phyloP scores from a whole-genome alignment of 2,888 invertebrate species.

The Diloba caeruleocephala region DNA sequence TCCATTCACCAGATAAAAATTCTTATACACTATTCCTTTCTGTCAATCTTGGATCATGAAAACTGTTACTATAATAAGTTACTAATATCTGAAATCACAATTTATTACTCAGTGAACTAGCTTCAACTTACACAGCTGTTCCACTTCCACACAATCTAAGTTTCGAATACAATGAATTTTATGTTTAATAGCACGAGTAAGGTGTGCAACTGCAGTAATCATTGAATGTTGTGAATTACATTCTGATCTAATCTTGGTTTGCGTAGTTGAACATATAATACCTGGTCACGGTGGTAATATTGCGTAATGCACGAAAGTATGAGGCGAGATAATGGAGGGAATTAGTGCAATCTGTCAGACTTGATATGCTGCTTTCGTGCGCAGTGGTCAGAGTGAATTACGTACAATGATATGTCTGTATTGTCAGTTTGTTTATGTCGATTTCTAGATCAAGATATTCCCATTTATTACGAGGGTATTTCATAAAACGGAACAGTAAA shows the following conservation, averaged over 20 bases:
- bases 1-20: constrained; percentile 37
- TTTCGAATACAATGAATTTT: constrained; percentile 46
- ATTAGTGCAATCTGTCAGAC: constrained; percentile 27
- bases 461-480: background rate
- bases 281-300: constrained; percentile 21
- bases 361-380: constrained; percentile 17
- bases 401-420: background rate
- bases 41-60: constrained; percentile 26
- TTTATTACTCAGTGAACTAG: constrained; percentile 30
- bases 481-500: background rate
- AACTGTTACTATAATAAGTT: constrained; percentile 26
- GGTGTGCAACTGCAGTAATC: constrained; percentile 28
- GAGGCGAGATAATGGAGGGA: constrained; percentile 27
- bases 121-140: constrained; percentile 38
- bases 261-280: constrained; percentile 41
- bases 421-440: constrained; percentile 15
- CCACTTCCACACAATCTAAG: constrained; percentile 30
- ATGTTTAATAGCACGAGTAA: constrained; percentile 31
- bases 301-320: constrained; percentile 29
- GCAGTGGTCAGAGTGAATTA: constrained; percentile 11
- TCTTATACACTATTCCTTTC: constrained; percentile 14
- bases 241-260: constrained; percentile 41
- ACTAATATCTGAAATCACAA: constrained; percentile 38
- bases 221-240: constrained; percentile 47
- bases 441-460: constrained; percentile 5